A percentile compares a stretch with the other conserved stretches of the same genome.
Conservation (phyloP, 2,113 vertebrate genomes). For the Cyanistes caeruleus region DNA sequence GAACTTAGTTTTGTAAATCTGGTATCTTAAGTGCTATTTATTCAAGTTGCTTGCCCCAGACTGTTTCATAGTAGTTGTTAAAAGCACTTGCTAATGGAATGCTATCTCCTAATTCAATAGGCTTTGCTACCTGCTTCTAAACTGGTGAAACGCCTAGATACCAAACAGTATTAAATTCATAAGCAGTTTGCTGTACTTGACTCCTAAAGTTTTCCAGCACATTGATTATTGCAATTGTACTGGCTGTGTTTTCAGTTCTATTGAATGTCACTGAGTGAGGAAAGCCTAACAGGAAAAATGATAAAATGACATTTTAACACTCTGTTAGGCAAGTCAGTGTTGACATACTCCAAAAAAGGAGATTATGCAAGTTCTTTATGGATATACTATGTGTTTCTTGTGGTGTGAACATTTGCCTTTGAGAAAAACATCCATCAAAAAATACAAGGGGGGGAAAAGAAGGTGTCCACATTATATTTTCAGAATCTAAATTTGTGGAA, state of each 20-base stretch:
- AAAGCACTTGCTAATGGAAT: background rate
- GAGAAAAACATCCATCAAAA: background rate
- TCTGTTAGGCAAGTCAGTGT: background rate
- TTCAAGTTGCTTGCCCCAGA: background rate
- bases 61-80: background rate
- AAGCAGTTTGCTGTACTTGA: background rate
- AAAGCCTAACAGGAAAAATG: background rate
- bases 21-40: background rate
- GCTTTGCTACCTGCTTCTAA: background rate
- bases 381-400: background rate
- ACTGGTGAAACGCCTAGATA: background rate
- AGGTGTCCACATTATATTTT: background rate
- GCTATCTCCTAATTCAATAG: background rate
- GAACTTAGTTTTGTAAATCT: background rate
- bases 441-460: fast-evolving
- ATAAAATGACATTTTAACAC: background rate
- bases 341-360: background rate
- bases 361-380: background rate
- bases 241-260: background rate
- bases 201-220: background rate
- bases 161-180: background rate
- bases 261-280: background rate
- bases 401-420: background rate
- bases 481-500: background rate
- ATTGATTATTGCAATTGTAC: background rate